phyloP scores from a whole-genome alignment of 1,140 invertebrate genomes.

The Drosophila kikkawai region DNA sequence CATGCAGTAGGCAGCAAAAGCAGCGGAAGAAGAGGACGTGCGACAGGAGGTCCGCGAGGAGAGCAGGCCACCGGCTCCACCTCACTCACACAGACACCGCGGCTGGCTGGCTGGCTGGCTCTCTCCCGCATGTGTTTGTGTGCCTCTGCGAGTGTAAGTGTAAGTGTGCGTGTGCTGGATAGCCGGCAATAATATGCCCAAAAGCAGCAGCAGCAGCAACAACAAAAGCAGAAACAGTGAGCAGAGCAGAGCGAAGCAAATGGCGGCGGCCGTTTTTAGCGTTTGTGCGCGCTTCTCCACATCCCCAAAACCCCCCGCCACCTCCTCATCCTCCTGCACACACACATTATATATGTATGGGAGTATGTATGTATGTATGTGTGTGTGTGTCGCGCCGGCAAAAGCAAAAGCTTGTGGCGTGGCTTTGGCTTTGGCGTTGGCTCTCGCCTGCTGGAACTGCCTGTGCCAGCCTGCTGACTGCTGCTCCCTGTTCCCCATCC shows the following conservation, averaged over 20 bases:
- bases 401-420: constrained; percentile 82
- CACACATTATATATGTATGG: constrained; percentile 30
- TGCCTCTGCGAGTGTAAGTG: constrained; percentile 34
- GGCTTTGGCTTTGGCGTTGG: constrained; percentile 68
- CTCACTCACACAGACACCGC: constrained; percentile 56
- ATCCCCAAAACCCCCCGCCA: constrained; percentile 15
- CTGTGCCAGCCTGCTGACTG: constrained; percentile 43
- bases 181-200: constrained; percentile 83
- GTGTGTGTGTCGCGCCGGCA: constrained; percentile 73
- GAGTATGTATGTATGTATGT: constrained; percentile 25
- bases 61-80: constrained; percentile 69
- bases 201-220: constrained; percentile 71
- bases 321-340: constrained; percentile 28
- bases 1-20: constrained; percentile 44
- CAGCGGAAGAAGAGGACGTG: constrained; percentile 11
- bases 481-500: constrained; percentile 27
- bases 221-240: constrained; percentile 41
- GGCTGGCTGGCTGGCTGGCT: constrained; percentile 48
- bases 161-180: constrained; percentile 70
- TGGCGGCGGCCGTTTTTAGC: constrained; percentile 80
- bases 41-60: constrained; percentile 8
- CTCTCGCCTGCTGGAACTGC: constrained; percentile 45
- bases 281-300: constrained; percentile 67
- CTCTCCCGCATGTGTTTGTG: constrained; percentile 31
- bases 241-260: constrained; percentile 53